Percentiles rank a stretch among this genome's conserved stretches.
Evolutionary conservation across 2,113 vertebrate species (phyloP).

Genomic region (Chionomys nivalis): DNA sequence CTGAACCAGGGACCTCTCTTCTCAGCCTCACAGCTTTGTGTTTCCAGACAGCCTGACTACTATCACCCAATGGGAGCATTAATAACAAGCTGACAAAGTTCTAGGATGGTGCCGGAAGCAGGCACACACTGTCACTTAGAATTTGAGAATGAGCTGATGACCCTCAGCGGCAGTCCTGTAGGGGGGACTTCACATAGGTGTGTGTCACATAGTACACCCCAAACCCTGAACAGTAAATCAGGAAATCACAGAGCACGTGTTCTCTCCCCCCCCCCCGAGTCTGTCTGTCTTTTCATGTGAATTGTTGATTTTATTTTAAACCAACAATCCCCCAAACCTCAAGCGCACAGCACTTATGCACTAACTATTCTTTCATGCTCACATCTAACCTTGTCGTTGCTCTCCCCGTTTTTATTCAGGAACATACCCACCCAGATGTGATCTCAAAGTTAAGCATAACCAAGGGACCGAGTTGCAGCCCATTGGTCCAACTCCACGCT

Average conservation of each 20-base stretch:
- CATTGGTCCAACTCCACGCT: fast-evolving
- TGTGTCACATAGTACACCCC: background rate
- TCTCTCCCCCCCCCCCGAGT: background rate
- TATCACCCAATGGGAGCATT: background rate
- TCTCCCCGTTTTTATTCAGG: background rate
- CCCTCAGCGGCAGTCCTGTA: background rate
- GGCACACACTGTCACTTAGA: background rate
- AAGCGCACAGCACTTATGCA: background rate
- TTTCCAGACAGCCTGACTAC: background rate
- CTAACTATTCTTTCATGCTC: background rate
- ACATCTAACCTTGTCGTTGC: background rate
- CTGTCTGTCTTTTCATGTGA: background rate
- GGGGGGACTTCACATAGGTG: background rate
- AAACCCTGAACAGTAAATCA: background rate
- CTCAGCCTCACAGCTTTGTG: background rate
- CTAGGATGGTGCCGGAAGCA: background rate
- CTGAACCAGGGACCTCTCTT: background rate
- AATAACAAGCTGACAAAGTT: background rate
- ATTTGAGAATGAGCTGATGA: background rate
- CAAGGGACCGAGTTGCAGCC: background rate
- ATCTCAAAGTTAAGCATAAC: background rate
- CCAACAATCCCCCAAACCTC: background rate
- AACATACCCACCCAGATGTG: background rate
- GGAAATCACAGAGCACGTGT: background rate
- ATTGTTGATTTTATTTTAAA: background rate